Evolutionary conservation across 2,797 vertebrate species (phyloP).

Genomic region (Limnodromus scolopaceus): DNA sequence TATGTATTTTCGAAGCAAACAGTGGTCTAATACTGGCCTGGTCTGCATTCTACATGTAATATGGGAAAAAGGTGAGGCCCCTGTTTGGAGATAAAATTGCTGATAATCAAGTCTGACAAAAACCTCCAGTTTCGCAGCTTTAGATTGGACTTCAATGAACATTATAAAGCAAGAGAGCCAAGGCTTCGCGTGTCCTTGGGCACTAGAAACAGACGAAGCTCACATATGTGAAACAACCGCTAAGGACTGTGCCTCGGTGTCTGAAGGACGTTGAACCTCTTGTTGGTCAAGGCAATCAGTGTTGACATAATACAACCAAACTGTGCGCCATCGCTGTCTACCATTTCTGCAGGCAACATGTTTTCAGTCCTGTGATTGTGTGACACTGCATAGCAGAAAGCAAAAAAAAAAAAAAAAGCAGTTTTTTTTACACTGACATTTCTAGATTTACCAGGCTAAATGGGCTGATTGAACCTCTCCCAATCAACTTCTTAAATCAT

Average conservation of each 20-base stretch:
- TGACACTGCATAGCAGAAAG: neutral
- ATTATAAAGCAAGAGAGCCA: constrained; percentile 93
- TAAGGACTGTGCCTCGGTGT: neutral
- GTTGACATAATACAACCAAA: neutral
- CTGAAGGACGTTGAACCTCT: neutral
- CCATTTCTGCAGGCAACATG: neutral
- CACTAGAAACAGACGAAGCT: constrained; percentile 86
- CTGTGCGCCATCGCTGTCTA: neutral
- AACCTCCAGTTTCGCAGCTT: constrained; percentile 93
- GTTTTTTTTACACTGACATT: neutral
- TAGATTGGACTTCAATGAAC: constrained; percentile 94
- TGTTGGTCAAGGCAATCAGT: neutral
- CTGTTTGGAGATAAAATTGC: constrained; percentile 32
- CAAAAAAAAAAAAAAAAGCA: neutral
- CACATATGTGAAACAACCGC: constrained; percentile 81
- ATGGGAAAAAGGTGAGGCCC: neutral
- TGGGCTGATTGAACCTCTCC: constrained; percentile 14
- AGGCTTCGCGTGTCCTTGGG: constrained; percentile 90
- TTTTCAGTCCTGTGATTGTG: neutral
- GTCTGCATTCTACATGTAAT: accelerated
- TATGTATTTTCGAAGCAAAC: neutral
- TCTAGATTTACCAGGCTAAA: neutral
- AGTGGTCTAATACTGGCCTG: neutral
- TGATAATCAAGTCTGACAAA: constrained; percentile 88
- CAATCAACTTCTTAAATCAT: constrained; percentile 20